phyloP scores from a whole-genome alignment of 2,113 vertebrate species.

The Serinus canaria region DNA sequence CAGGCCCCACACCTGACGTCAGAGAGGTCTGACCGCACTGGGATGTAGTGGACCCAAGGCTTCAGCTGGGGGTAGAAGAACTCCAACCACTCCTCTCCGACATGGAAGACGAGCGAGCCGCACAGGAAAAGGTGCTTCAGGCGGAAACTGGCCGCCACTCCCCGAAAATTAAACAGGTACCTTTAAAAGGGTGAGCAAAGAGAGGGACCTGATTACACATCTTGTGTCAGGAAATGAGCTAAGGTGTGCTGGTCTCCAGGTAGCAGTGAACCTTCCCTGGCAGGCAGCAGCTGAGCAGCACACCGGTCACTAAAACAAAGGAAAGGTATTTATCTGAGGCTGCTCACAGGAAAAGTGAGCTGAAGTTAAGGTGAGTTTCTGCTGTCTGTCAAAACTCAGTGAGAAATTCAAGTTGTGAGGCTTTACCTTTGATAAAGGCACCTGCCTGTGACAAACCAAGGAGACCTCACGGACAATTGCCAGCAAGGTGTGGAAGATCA shows the following conservation, averaged over 20 bases:
- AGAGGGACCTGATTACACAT: not conserved
- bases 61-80: constrained; percentile 94
- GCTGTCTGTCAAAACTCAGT: not conserved
- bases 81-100: constrained; percentile 93
- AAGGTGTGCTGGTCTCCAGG: not conserved
- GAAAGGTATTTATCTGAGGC: not conserved
- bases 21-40: constrained; percentile 88
- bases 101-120: constrained; percentile 92
- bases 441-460: not conserved
- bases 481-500: not conserved
- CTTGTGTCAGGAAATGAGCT: not conserved
- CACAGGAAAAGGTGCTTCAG: constrained; percentile 97
- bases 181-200: constrained; percentile 62
- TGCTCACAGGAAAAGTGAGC: not conserved
- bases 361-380: not conserved
- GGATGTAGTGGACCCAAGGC: constrained; percentile 97
- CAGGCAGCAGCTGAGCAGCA: not conserved
- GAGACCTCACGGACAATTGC: not conserved
- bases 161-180: constrained; percentile 97
- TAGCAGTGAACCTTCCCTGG: not conserved
- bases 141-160: constrained; percentile 97
- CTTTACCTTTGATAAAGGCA: not conserved
- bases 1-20: constrained; percentile 83
- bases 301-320: not conserved
- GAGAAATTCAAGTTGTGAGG: not conserved